Evolutionary conservation across 2,797 vertebrate species (phyloP), one percentile per base, ranked within the genome.

Genomic region (Gallinago solitaria): DNA sequence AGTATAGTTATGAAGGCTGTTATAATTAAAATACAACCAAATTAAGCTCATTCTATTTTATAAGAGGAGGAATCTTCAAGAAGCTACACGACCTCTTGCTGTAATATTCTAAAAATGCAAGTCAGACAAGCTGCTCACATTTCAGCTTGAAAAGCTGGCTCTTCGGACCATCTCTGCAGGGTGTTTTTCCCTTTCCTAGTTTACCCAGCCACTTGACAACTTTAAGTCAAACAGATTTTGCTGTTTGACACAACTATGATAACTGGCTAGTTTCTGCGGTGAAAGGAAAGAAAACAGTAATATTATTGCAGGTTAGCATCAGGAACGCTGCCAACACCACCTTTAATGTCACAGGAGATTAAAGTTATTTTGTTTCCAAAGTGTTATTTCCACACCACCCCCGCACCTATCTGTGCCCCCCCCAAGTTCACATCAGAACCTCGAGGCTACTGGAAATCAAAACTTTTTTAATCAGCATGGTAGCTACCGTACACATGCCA

Each of bases 351-450:
- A 90, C 74, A 80, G 70, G 68, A 97, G 95, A 96, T 93, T 95
- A 91, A 96, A 97, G 79, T 91, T 90, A 88, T 93, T 93, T 91
- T 93, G 94, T 96, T 97, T 96, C 95, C 71, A 16, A 93, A 96
- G 95, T 84, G 93, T 92, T 93, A 94, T 93, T 97, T 96, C 92
- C 90, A 94, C 76, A 83, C 85, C 96, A 14, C 95, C 90, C 93
- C 85, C 90, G 0, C 65, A 6, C 59, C 94, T 95, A 95, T 89
- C 94, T 95, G 94, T 77, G 95, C 78, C 71, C 93, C 87, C 23
- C 23, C 57, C 56, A 25, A 63, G 70, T 18, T 90, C 50, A 0
- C 59, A 89, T 39, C 70, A 87, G 70, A 94, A 91, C 96, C 91
- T 95, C 95, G 87, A 93, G 83, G 79, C 77, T 89, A n/a, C 69